Conservation (phyloP, 2,113 vertebrate genomes). For the Silurus meridionalis region DNA sequence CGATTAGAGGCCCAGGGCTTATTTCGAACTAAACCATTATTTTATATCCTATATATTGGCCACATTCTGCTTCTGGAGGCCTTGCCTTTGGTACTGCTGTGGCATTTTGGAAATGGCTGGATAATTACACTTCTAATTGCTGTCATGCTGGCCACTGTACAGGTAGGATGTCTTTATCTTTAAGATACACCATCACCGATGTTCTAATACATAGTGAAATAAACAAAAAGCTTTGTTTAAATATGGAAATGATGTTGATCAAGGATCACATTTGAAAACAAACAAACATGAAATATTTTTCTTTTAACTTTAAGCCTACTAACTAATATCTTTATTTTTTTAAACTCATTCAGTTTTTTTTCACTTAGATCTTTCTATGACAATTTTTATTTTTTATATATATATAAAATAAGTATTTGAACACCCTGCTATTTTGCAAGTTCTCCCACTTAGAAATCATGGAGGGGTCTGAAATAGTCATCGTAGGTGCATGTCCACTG, state of each 20-base stretch:
- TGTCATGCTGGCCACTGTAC: constrained; percentile 78
- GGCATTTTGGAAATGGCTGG: constrained; percentile 83
- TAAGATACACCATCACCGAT: not conserved
- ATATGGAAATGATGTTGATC: not conserved
- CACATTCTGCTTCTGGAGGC: constrained; percentile 86
- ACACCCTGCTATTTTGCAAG: too few species aligned
- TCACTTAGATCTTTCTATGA: too few species aligned
- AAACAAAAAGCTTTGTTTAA: not conserved
- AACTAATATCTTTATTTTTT: too few species aligned
- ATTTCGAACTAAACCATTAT: constrained; percentile 77
- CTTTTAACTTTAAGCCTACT: too few species aligned
- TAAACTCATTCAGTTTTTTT: too few species aligned
- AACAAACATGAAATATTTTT: not conserved
- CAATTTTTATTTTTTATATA: too few species aligned
- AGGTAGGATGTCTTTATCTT: constrained; percentile 72
- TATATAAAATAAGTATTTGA: too few species aligned
- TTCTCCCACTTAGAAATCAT: too few species aligned
- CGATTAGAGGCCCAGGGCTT: constrained; percentile 78
- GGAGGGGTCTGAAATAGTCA: too few species aligned
- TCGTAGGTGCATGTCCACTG: too few species aligned
- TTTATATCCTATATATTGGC: constrained; percentile 82
- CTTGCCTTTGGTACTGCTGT: constrained; percentile 78
- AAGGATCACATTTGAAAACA: not conserved
- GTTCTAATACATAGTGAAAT: not conserved
- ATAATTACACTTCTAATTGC: constrained; percentile 75